Evolutionary conservation across 2,797 vertebrate genomes (phyloP), one percentile per base, ranked within the genome.

Genomic region (Tokudaia muenninki): DNA sequence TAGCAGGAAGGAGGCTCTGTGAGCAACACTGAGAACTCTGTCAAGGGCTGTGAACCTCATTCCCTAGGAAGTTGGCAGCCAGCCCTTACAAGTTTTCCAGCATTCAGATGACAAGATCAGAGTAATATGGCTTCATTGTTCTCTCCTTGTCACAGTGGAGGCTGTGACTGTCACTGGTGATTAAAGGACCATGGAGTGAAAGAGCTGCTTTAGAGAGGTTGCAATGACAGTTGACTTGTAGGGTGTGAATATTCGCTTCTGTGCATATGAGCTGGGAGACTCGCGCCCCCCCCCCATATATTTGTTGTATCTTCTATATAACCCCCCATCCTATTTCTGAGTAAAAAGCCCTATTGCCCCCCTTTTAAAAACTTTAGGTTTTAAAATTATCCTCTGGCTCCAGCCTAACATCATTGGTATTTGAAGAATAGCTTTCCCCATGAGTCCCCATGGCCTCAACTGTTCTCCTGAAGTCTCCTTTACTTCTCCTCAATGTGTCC

Each of bases 81-180:
- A 1, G 88, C 75, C 88, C 75, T 87, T 92, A 37, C 70, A 94
- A 74, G 79, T 81, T 95, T 91, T 31, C 83, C 47, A 63, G 82
- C 89, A 41, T 59, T 70, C 17, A 17, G 37, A 92, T 79, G 83
- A 92, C 50, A 92, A 95, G 90, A 95, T 89, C 86, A 96, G 96
- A 92, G 89, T 83, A 44, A 81, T 41, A 22, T 55, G 63, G 87
- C 91, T 94, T 97, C 94, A 50, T 78, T 94, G 61, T 94, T 97
- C 95, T 89, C 79, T 82, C 4, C 80, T 72, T 59, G 70, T 87
- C 75, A 13, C 16, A 80, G 70, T 77, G 12, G 87, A 95, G 90
- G 82, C 87, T 88, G 70, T 52, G 83, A 70, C 89, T 97, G 83
- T 92, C 92, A 81, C 59, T 88, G 72, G 34, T 80, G 86, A 92